Percentiles rank a stretch among this genome's conserved stretches.
These are phyloP conservation scores for Tricholaema leucomelas DNA, from an alignment of 2,113 vertebrate species.

Conservation along the genomic window DNA sequence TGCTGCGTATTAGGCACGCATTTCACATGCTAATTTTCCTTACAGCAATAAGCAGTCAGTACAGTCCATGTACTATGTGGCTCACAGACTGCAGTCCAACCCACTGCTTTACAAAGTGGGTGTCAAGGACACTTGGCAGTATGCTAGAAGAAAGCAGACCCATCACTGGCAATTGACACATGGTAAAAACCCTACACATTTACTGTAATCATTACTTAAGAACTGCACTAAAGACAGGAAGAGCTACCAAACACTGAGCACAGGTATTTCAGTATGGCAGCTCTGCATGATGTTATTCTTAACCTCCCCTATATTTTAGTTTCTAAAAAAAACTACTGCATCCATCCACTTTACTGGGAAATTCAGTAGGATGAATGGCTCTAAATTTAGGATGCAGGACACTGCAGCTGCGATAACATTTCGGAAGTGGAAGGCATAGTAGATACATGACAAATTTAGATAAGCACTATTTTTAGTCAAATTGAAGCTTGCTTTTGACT, in stretches of 20 bases:
- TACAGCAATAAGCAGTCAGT: neutral
- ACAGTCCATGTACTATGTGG: neutral
- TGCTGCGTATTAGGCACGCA: neutral
- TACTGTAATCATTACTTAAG: neutral
- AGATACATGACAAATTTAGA: constrained; percentile 52
- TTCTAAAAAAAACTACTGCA: constrained; percentile 24
- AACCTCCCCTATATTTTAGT: neutral
- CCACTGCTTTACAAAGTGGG: neutral
- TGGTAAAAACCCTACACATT: neutral
- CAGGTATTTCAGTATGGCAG: neutral
- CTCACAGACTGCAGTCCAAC: neutral
- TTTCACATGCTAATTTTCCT: neutral
- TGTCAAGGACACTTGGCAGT: neutral
- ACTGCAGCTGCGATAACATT: constrained; percentile 44
- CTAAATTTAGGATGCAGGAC: constrained; percentile 64
- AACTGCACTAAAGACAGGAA: neutral
- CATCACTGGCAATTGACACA: neutral
- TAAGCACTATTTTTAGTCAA: constrained; percentile 61
- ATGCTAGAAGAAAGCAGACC: neutral
- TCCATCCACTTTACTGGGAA: constrained; percentile 27
- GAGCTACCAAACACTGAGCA: neutral
- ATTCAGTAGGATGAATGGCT: constrained; percentile 43
- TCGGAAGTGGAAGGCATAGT: constrained; percentile 58
- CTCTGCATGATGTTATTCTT: neutral
- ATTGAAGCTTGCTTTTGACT: constrained; percentile 16